Base-by-base conservation (phyloP, 2,888 invertebrate species). In the Megaustenia siamemsis region DNA sequence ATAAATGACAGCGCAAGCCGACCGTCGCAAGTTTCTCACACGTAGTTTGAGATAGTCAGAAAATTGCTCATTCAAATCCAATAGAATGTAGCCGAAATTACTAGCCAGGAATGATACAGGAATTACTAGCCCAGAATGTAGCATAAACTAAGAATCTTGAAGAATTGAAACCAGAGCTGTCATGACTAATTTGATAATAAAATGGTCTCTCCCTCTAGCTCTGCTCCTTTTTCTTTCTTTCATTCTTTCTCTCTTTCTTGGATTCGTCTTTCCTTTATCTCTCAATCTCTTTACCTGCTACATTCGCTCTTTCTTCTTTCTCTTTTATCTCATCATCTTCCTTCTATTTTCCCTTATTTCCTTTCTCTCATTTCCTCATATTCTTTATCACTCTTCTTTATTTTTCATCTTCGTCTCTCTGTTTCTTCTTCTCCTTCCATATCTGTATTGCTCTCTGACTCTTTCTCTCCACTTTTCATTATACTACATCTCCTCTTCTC, bases 1-100 rank as follows among this genome's bases (percentile, higher is more conserved):
- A 56, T n/a, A n/a, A n/a, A n/a, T 56, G 35, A 56, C 35, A 53
- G 32, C 53, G n/a, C 21, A 73, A 5, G 68, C 38, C 12, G 28
- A 60, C 12, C 60, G 60, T 60, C 28, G 28, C 60, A 24, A 68
- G 38, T 68, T 68, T 68, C 38, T 68, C 68, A 68, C 35, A 68
- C 10, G 68, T 38, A 3, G 66, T 66, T 56, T 69, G 69, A 40
- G 32, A 69, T 21, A 10, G 43, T 15, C 21, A 4, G n/a, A 40
- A 24, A 24, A 5, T 53, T 56, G 53, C 21, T 76, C 53, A 76
- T 76, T 76, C 76, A 76, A 32, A 53, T 28, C 8, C 5, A 5
- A 15, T 15, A 75, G 53, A 75, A 75, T 53, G 28, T 75, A 18
- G 5, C 18, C 28, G 49, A n/a, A 49, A 75, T 49, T 38, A 38